Percentiles rank a stretch among this genome's conserved stretches.
Evolutionary conservation across 2,888 invertebrate genomes (phyloP).

Genomic region (Tigriopus californicus): DNA sequence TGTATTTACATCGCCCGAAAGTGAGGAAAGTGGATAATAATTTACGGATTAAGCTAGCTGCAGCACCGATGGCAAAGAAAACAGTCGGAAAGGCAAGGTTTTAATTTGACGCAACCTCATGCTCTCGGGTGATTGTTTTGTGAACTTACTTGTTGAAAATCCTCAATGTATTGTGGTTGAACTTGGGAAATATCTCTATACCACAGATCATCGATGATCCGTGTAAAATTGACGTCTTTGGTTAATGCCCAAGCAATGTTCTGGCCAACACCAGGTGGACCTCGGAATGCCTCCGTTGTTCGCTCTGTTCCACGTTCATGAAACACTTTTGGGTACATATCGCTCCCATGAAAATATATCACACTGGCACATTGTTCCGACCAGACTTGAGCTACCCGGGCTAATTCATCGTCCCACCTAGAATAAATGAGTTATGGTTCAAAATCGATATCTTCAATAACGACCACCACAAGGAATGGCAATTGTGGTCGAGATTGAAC

Average conservation of each 20-base stretch:
- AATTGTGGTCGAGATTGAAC: too few species aligned
- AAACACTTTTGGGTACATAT: conserved; percentile 11
- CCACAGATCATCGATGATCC: conserved; percentile 16
- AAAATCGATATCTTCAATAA: background rate
- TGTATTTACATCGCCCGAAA: too few species aligned
- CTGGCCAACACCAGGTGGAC: conserved; percentile 14
- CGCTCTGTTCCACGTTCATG: conserved; percentile 10
- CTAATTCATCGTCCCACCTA: conserved; percentile 15
- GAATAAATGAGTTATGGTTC: background rate
- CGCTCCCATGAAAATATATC: conserved; percentile 4
- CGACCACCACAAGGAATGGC: too few species aligned
- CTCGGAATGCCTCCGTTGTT: conserved; percentile 1
- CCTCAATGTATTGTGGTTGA: background rate
- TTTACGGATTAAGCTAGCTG: too few species aligned
- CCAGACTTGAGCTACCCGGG: conserved; percentile 14
- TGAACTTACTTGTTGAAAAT: background rate
- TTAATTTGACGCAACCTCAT: too few species aligned
- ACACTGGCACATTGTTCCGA: conserved; percentile 16
- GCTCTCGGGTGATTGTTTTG: too few species aligned
- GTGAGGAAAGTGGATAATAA: too few species aligned
- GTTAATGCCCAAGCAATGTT: conserved; percentile 16
- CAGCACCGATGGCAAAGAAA: too few species aligned
- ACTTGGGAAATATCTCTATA: conserved; percentile 11
- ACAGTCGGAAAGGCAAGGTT: too few species aligned
- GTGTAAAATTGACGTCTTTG: conserved; percentile 8